Evolutionary conservation across 2,797 vertebrate genomes (phyloP).

Genomic region (Phrynocephalus forsythii): DNA sequence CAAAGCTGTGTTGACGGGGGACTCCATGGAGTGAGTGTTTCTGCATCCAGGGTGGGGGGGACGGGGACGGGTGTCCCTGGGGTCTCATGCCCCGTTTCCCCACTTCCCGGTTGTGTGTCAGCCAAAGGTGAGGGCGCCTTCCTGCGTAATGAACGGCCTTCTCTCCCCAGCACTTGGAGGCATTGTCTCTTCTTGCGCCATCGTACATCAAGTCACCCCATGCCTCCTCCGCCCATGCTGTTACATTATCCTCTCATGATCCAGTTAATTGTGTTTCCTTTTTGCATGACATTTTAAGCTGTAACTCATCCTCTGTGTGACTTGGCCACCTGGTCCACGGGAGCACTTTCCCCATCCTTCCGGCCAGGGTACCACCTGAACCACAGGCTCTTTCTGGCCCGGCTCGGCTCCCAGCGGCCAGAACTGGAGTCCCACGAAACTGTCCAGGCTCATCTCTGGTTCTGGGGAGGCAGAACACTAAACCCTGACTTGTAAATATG

Average conservation of each 20-base stretch:
- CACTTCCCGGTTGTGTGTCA: not conserved
- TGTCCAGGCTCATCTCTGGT: conserved; percentile 44
- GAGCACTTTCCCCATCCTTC: not conserved
- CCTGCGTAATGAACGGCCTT: not conserved
- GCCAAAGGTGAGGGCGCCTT: not conserved
- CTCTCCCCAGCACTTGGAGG: not conserved
- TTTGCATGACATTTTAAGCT: conserved; percentile 50
- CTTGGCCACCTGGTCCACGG: not conserved
- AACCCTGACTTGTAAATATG: conserved; percentile 53
- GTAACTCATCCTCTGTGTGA: not conserved
- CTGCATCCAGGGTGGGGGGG: too few species aligned
- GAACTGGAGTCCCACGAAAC: not conserved
- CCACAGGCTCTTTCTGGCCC: not conserved
- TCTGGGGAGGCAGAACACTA: conserved; percentile 66
- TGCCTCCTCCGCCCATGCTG: conserved; percentile 31
- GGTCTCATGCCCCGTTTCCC: too few species aligned
- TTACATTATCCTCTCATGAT: conserved; percentile 57
- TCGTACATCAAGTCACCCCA: conserved; percentile 52
- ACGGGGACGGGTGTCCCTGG: too few species aligned
- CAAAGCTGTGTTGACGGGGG: not conserved
- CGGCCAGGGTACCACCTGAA: not conserved
- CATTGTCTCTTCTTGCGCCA: conserved; percentile 42
- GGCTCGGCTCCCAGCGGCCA: not conserved
- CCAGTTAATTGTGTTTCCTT: conserved; percentile 41
- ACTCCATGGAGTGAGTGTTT: not conserved